Percentiles rank a stretch among this genome's conserved stretches.
Evolutionary conservation across 2,888 invertebrate genomes (phyloP).

Genomic region (Sphaeridia pumilis): DNA sequence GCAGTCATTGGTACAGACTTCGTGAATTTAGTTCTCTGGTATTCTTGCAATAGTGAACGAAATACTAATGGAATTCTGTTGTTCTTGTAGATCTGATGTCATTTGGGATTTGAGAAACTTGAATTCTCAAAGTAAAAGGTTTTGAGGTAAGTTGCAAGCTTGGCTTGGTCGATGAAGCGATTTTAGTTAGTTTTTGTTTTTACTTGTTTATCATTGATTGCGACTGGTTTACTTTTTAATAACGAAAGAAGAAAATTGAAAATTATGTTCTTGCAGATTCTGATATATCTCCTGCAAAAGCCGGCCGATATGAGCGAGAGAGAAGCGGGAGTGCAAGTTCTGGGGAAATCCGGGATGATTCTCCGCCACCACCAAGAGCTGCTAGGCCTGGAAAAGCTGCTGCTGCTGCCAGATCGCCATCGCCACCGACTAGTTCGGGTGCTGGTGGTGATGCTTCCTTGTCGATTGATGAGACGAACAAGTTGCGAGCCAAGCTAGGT

Average conservation of each 20-base stretch:
- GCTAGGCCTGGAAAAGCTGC: neutral
- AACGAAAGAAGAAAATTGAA: neutral
- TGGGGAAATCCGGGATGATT: conserved; percentile 2
- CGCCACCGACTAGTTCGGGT: conserved; percentile 36
- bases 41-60: no score
- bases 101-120: conserved; percentile 21
- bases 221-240: no score
- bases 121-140: conserved; percentile 22
- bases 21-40: no score
- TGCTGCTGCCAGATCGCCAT: conserved; percentile 28
- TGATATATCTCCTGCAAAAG: conserved; percentile 22
- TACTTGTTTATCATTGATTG: neutral
- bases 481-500: conserved; percentile 80
- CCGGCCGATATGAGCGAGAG: conserved; percentile 13
- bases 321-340: conserved; percentile 8
- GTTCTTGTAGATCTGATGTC: no score
- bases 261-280: conserved; percentile 19
- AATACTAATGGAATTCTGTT: no score
- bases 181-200: neutral
- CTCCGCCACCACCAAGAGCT: neutral
- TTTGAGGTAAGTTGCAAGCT: conserved; percentile 2
- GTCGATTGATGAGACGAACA: conserved; percentile 76
- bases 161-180: conserved; percentile 22
- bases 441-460: conserved; percentile 46
- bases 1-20: no score